Percentiles rank a stretch among this genome's conserved stretches.
phyloP scores from a whole-genome alignment of 2,888 invertebrate genomes.

The Drosophila engyochracea region DNA sequence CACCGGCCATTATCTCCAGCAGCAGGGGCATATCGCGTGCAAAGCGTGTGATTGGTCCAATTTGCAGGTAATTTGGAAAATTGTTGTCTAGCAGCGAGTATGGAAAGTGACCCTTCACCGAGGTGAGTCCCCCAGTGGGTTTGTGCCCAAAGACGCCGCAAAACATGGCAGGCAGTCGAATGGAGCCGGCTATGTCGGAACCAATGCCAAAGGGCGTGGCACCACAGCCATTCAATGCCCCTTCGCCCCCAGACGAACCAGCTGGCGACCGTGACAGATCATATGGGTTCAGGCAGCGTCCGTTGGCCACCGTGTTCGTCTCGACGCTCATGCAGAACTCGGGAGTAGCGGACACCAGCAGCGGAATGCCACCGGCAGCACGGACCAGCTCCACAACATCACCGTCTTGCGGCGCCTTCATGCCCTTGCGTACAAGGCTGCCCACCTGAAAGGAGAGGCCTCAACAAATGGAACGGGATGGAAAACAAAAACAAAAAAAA shows the following conservation, averaged over 20 bases:
- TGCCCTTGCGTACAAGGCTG: conserved; percentile 86
- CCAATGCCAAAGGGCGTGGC: conserved; percentile 92
- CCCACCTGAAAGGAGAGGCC: conserved; percentile 91
- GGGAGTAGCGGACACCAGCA: conserved; percentile 94
- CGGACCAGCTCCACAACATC: conserved; percentile 88
- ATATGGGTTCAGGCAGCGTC: conserved; percentile 94
- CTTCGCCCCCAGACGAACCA: conserved; percentile 96
- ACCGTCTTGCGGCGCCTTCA: conserved; percentile 89
- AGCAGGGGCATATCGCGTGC: conserved; percentile 91
- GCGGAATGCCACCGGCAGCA: conserved; percentile 92
- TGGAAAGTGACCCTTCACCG: conserved; percentile 89
- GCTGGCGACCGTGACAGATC: conserved; percentile 90
- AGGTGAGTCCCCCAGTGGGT: conserved; percentile 89
- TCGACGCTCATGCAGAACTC: conserved; percentile 96
- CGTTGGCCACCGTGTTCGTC: conserved; percentile 91
- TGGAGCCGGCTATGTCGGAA: conserved; percentile 95
- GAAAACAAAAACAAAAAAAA: too few species aligned
- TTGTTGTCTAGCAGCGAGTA: conserved; percentile 85
- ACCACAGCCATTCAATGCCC: conserved; percentile 90
- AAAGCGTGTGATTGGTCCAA: conserved; percentile 92
- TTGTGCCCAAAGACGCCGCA: conserved; percentile 96
- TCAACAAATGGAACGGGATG: conserved; percentile 69
- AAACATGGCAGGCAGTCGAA: conserved; percentile 93
- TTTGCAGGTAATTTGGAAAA: conserved; percentile 86
- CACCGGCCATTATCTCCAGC: conserved; percentile 88